Evolutionary conservation across 2,113 vertebrate genomes (phyloP).

Genomic region (Donacobius atricapilla): DNA sequence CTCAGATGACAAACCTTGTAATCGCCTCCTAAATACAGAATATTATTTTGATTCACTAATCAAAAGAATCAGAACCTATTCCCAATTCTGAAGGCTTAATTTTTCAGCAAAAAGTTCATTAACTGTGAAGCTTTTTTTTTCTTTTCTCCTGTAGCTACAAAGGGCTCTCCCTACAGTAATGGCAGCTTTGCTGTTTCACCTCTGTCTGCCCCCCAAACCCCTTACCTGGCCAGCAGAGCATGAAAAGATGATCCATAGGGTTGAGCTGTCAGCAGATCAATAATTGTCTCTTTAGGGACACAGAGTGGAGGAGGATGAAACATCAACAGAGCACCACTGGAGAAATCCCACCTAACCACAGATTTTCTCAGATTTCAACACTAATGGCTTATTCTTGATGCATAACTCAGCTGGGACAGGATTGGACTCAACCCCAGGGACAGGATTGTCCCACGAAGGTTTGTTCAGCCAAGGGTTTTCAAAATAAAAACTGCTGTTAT

Average conservation of each 20-base stretch:
- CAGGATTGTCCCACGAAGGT: background rate
- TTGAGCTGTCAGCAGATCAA: background rate
- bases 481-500: background rate
- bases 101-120: background rate
- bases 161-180: background rate
- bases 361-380: background rate
- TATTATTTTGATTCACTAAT: background rate
- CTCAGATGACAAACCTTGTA: background rate
- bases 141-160: background rate
- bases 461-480: background rate
- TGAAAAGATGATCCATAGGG: background rate
- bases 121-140: background rate
- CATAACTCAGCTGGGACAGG: background rate
- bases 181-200: background rate
- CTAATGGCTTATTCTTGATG: background rate
- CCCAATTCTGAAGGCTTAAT: background rate
- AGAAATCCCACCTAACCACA: background rate
- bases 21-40: background rate
- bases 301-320: background rate
- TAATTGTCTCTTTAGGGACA: background rate
- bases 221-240: background rate
- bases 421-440: background rate
- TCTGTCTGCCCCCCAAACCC: background rate
- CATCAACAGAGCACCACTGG: background rate
- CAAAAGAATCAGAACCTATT: background rate